These are phyloP conservation scores for Pollimyrus isidori DNA, from an alignment of 2,113 vertebrate genomes.

Conservation along the genomic window DNA sequence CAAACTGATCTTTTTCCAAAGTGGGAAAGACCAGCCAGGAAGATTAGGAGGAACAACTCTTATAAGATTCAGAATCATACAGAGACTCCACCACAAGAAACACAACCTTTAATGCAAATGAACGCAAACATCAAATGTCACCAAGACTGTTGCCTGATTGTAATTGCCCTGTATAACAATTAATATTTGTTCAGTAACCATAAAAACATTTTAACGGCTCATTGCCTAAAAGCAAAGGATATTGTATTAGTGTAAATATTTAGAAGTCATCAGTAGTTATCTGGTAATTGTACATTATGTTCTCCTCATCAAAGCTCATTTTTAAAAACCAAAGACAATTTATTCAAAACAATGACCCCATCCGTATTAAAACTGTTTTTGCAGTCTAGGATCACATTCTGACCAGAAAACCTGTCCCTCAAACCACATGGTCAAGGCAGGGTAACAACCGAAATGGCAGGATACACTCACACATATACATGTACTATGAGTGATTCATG, in stretches of 20 bases:
- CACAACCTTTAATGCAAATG: not conserved
- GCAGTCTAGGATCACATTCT: not conserved
- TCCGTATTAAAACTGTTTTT: not conserved
- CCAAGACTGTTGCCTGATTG: not conserved
- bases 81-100: not conserved
- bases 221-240: not conserved
- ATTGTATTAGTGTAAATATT: not conserved
- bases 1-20: not conserved
- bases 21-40: not conserved
- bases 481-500: not conserved
- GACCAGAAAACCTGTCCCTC: not conserved
- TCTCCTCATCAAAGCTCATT: not conserved
- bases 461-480: not conserved
- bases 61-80: not conserved
- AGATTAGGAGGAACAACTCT: not conserved
- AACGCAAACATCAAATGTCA: not conserved
- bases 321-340: not conserved
- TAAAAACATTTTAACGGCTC: not conserved
- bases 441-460: not conserved
- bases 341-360: not conserved
- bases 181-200: slow-evolving; percentile 4
- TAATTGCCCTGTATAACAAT: not conserved
- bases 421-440: not conserved
- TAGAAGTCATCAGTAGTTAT: not conserved
- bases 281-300: not conserved